Evolutionary conservation across 2,113 vertebrate species (phyloP).

Genomic region (Desmodus rotundus): DNA sequence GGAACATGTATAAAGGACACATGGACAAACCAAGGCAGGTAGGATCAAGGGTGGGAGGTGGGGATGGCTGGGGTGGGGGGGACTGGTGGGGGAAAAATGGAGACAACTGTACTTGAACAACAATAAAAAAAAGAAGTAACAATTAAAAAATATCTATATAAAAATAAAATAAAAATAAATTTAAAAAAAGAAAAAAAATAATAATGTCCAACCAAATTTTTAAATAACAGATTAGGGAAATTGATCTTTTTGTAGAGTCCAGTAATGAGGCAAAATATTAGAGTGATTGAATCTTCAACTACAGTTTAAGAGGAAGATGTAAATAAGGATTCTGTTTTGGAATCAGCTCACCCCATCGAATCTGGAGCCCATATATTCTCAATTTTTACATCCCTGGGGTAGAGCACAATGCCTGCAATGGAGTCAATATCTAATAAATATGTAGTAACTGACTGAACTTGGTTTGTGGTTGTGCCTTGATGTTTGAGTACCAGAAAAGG

Average conservation of each 20-base stretch:
- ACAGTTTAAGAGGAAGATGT: constrained; percentile 26
- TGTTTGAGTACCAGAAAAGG: neutral
- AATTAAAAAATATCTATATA: no score
- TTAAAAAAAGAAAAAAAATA: no score
- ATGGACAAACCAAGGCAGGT: no score
- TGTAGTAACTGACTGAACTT: constrained; percentile 18
- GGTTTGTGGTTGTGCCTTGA: neutral
- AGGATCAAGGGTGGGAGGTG: no score
- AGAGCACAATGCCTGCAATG: neutral
- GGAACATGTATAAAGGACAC: no score
- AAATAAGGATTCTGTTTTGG: neutral
- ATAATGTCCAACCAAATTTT: neutral
- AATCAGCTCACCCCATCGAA: neutral
- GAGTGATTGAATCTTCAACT: neutral
- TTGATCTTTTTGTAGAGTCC: neutral
- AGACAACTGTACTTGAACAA: no score
- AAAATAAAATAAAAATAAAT: no score
- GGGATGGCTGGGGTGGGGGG: no score
- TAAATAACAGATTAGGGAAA: neutral
- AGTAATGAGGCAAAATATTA: constrained; percentile 9
- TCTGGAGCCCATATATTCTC: neutral
- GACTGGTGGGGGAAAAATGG: no score
- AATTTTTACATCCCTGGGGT: neutral
- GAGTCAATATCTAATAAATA: neutral
- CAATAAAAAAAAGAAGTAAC: no score